A percentile compares a stretch with the other conserved stretches of the same genome.
phyloP scores from a whole-genome alignment of 2,113 vertebrate genomes.

The Rhipidura dahli region DNA sequence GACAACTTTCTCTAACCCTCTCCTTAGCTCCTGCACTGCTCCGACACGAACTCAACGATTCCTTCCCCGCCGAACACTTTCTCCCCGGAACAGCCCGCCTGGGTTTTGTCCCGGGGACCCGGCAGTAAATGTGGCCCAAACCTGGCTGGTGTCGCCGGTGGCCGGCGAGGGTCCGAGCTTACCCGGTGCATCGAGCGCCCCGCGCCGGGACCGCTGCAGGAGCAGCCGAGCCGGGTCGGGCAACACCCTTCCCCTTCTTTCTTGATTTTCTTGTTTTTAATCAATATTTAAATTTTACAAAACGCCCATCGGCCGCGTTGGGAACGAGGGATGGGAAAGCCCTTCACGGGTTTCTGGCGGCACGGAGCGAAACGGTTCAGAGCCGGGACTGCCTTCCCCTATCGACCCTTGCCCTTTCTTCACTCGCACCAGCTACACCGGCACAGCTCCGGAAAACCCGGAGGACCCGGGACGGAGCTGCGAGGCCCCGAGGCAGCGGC shows the following conservation, averaged over 20 bases:
- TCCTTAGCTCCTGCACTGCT: rapidly evolving
- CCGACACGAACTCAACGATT: neutral
- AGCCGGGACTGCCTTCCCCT: too few species aligned
- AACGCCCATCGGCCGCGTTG: neutral
- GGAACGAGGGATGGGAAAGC: neutral
- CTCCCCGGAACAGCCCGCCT: neutral
- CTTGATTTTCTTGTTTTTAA: rapidly evolving
- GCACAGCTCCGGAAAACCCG: too few species aligned
- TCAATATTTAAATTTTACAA: neutral
- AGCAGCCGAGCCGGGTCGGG: neutral
- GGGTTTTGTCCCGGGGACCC: neutral
- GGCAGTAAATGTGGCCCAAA: neutral
- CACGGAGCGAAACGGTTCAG: neutral
- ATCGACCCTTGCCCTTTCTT: neutral
- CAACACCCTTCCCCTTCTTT: neutral
- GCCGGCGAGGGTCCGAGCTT: neutral
- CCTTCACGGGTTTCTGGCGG: neutral
- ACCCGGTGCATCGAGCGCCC: neutral
- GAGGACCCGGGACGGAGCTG: neutral
- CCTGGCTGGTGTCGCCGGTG: neutral
- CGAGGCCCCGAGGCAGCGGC: neutral
- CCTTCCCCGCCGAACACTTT: neutral
- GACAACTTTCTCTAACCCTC: neutral
- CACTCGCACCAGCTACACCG: neutral
- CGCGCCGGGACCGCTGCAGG: neutral